phyloP scores from a whole-genome alignment of 2,888 invertebrate species.

The Chymomyza fuscimana region DNA sequence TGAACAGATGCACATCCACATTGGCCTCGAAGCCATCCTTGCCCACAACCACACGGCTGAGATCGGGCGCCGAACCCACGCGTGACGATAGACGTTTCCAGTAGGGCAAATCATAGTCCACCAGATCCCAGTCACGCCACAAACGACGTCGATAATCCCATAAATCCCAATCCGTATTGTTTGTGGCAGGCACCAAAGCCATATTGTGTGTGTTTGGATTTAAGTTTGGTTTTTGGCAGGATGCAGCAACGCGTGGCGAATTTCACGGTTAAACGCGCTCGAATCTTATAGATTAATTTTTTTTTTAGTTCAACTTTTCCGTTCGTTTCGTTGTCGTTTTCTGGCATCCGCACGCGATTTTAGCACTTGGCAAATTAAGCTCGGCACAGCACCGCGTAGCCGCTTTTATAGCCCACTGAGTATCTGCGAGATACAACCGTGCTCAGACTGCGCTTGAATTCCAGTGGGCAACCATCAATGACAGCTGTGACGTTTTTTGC shows the following conservation, averaged over 20 bases:
- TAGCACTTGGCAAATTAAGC: conserved; percentile 77
- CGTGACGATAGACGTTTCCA: conserved; percentile 77
- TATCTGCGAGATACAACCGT: conserved; percentile 13
- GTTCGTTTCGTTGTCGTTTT: conserved; percentile 52
- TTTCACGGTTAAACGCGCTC: conserved; percentile 36
- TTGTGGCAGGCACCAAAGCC: conserved; percentile 76
- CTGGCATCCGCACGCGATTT: conserved; percentile 73
- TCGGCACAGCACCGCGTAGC: conserved; percentile 59
- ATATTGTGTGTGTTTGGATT: conserved; percentile 46
- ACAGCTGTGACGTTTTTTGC: conserved; percentile 56
- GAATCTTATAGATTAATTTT: conserved; percentile 24
- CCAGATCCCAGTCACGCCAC: conserved; percentile 78
- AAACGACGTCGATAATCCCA: conserved; percentile 78
- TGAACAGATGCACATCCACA: conserved; percentile 85
- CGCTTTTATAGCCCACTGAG: conserved; percentile 72
- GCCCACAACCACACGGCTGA: conserved; percentile 80
- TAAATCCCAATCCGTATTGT: conserved; percentile 75
- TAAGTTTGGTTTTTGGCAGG: conserved; percentile 36
- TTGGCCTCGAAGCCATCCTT: conserved; percentile 85
- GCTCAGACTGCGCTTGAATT: conserved; percentile 35
- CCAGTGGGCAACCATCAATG: conserved; percentile 54
- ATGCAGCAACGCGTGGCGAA: conserved; percentile 59
- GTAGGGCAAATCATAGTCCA: conserved; percentile 77
- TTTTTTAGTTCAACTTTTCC: conserved; percentile 28
- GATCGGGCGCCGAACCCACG: conserved; percentile 78